Conservation (phyloP, 2,888 invertebrate species). For the Dynastes tityus region DNA sequence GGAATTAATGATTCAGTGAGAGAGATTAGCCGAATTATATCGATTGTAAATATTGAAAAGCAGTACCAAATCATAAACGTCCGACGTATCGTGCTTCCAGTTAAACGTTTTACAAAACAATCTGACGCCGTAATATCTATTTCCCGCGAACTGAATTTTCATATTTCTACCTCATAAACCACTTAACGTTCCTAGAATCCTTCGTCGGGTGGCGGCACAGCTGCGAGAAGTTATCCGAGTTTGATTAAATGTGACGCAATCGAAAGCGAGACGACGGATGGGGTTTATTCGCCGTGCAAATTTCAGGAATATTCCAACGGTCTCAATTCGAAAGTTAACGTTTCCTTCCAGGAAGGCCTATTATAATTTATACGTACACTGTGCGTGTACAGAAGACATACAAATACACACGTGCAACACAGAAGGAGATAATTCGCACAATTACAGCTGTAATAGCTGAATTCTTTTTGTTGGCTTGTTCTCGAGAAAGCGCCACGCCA, state of each 20-base stretch:
- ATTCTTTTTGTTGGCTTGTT: slow-evolving; percentile 15
- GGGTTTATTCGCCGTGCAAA: background rate
- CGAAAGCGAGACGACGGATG: background rate
- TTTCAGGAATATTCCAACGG: slow-evolving; percentile 4
- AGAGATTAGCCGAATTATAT: too few species aligned
- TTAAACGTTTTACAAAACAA: too few species aligned
- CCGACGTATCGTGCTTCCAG: too few species aligned
- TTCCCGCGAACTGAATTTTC: background rate
- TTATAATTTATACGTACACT: background rate
- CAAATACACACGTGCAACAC: background rate
- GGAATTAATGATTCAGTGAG: too few species aligned
- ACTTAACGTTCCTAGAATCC: background rate
- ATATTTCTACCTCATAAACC: background rate
- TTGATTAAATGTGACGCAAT: slow-evolving; percentile 3
- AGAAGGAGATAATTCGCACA: background rate
- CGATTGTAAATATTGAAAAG: too few species aligned
- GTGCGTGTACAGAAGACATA: background rate
- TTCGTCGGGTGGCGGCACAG: background rate
- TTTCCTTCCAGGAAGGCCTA: slow-evolving; percentile 11
- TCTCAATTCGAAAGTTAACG: slow-evolving; percentile 3
- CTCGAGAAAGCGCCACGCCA: slow-evolving; percentile 18
- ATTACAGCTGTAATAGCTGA: slow-evolving; percentile 13
- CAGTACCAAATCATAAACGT: too few species aligned
- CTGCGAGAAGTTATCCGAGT: background rate
- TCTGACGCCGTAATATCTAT: background rate